phyloP scores from a whole-genome alignment of 1,140 invertebrate species.

The Triops cancriformis region DNA sequence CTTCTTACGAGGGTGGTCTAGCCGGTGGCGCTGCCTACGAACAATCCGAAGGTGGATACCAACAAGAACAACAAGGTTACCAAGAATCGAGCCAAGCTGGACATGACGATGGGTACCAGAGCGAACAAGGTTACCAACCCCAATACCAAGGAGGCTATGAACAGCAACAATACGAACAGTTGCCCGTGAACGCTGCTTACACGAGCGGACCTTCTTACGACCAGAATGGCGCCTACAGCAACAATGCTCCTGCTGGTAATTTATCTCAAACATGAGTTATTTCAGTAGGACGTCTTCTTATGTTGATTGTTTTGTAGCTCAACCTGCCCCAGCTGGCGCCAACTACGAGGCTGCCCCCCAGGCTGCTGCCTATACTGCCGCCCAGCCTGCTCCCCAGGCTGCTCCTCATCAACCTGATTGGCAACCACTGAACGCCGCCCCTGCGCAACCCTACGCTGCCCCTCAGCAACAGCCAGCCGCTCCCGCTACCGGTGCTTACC shows the following conservation, averaged over 20 bases:
- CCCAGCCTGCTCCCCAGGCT: background rate
- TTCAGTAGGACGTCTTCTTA: background rate
- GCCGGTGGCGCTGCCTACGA: conserved; percentile 9
- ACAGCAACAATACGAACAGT: background rate
- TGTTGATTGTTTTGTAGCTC: background rate
- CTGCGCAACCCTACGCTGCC: conserved; percentile 22
- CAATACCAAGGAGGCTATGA: background rate
- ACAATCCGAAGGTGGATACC: background rate
- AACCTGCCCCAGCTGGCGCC: background rate
- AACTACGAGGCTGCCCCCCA: conserved; percentile 1
- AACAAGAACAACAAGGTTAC: background rate
- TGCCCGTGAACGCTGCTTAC: background rate
- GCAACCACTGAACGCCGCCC: background rate
- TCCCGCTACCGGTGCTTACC: conserved; percentile 11
- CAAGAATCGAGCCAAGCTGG: background rate
- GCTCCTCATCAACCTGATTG: background rate
- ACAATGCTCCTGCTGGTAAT: background rate
- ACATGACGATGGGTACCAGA: background rate
- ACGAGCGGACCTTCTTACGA: background rate
- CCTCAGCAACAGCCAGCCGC: background rate
- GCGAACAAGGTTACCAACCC: background rate
- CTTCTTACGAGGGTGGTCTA: background rate
- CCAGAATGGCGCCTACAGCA: background rate
- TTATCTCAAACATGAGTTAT: background rate
- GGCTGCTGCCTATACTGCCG: too few relatives aligned